Base-by-base conservation (phyloP, 2,888 invertebrate genomes). In the Byasa hedistus region DNA sequence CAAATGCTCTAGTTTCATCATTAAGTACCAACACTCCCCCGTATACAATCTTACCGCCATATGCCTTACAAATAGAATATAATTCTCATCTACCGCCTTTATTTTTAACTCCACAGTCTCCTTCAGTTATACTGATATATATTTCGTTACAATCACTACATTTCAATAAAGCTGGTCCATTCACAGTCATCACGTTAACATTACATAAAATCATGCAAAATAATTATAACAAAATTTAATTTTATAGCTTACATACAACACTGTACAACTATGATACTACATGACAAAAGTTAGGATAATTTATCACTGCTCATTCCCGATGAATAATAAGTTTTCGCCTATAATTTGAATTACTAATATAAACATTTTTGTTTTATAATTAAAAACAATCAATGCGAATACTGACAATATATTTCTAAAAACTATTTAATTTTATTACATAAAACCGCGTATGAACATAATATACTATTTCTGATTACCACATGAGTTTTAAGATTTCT, bases 81-180 rank as follows among this genome's bases (percentile, higher is more conserved):
- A 59, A 23, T 55, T 59, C 55, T 60, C 59, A 66, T 48, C 55
- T 48, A 36, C 57, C 51, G 44, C 21, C 55, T 69, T 72, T 71
- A 69, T 61, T 57, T 59, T 65, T 61, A 63, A 57, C 74, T 75
- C 72, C 74, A 72, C 77, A 75, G 72, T 76, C 75, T 72, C 69
- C 70, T 76, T 87, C 87, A 89, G 88, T 88, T 86, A 76, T 65
- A 89, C 88, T 89, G 88, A 86, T 73, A 74, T 4, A 17, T 75
- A 79, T 75, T 70, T 70, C 67, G 68, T 71, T 74, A 73, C 65
- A 27, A n/a, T 72, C 72, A 77, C 62, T 66, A 66, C 65, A 78
- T 74, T 79, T 73, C 83, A 79, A 83, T 80, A 84, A 86, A 85
- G 83, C 87, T 89, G 88, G 87, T 89, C 87, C 88, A 76, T 81